A percentile compares a stretch with the other conserved stretches of the same genome.
These are phyloP conservation scores for Incurvaria masculella DNA, from an alignment of 2,888 invertebrate species.

Conservation along the genomic window DNA sequence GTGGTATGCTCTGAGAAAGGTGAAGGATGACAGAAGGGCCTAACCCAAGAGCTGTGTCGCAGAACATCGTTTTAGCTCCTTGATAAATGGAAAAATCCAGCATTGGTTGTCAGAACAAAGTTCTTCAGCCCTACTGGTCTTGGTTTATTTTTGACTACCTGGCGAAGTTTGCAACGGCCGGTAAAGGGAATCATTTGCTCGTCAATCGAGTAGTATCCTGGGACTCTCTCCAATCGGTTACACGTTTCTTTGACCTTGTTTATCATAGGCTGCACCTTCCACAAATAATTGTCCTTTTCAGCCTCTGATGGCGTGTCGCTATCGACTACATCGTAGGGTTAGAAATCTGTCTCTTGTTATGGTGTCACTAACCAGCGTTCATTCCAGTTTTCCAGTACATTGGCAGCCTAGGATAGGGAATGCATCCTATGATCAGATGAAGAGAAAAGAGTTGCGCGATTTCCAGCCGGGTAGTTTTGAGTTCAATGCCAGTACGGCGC, in stretches of 20 bases:
- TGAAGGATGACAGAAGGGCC: slow-evolving; percentile 15
- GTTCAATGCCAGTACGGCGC: not conserved
- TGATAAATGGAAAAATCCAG: slow-evolving; percentile 21
- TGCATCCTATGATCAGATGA: slow-evolving; percentile 4
- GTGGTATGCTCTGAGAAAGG: slow-evolving; percentile 11
- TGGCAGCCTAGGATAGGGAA: slow-evolving; percentile 4
- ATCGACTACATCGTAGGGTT: slow-evolving; percentile 2
- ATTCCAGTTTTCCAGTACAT: slow-evolving; percentile 4
- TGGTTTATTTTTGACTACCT: slow-evolving; percentile 22
- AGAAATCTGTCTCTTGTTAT: slow-evolving; percentile 4
- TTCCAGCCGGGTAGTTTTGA: slow-evolving; percentile 2
- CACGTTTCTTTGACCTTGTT: slow-evolving; percentile 20
- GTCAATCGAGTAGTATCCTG: slow-evolving; percentile 19
- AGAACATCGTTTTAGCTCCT: slow-evolving; percentile 14
- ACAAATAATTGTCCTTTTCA: slow-evolving; percentile 1
- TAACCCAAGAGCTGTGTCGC: slow-evolving; percentile 13
- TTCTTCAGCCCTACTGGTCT: slow-evolving; percentile 25
- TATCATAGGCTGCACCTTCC: slow-evolving; percentile 18
- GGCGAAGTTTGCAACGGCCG: slow-evolving; percentile 9
- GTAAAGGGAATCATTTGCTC: slow-evolving; percentile 22
- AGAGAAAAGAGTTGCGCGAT: not conserved
- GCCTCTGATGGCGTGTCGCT: not conserved
- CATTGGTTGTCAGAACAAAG: slow-evolving; percentile 21
- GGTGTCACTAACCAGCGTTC: not conserved
- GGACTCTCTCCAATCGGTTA: slow-evolving; percentile 14